Evolutionary conservation across 2,797 vertebrate species (phyloP).

Genomic region (Cryptoblepharus egeriae): DNA sequence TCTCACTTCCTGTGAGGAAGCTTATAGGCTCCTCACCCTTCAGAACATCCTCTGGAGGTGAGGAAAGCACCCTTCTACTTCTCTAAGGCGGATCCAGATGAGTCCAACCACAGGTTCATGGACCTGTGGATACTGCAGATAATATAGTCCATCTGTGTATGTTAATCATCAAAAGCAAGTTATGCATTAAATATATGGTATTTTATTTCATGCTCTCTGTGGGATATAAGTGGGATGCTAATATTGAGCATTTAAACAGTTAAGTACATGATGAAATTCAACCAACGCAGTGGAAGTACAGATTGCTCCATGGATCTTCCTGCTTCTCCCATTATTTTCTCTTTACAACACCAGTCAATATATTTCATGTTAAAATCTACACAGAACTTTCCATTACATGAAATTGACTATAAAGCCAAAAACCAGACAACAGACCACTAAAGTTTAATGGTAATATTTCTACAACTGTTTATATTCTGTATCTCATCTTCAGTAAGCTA

Average conservation of each 20-base stretch:
- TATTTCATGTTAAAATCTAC: background rate
- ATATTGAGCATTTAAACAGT: background rate
- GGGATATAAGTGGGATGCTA: background rate
- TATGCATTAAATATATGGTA: background rate
- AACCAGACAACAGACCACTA: background rate
- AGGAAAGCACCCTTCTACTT: too few species aligned
- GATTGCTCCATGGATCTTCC: background rate
- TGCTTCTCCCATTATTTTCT: background rate
- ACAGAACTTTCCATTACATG: background rate
- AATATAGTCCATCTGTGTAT: too few species aligned
- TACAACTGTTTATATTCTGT: background rate
- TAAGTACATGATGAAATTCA: background rate
- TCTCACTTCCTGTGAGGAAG: too few species aligned
- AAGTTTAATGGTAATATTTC: background rate
- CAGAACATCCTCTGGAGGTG: too few species aligned
- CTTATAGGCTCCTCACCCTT: too few species aligned
- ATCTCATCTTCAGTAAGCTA: background rate
- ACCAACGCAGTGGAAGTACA: background rate
- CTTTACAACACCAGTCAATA: background rate
- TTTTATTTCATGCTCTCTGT: too few species aligned
- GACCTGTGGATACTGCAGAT: too few species aligned
- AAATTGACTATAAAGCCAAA: background rate
- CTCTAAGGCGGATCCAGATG: too few species aligned
- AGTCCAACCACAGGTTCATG: too few species aligned
- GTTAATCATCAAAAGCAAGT: too few species aligned